Evolutionary conservation across 2,888 invertebrate genomes (phyloP).

Genomic region (Ditula angustiorana): DNA sequence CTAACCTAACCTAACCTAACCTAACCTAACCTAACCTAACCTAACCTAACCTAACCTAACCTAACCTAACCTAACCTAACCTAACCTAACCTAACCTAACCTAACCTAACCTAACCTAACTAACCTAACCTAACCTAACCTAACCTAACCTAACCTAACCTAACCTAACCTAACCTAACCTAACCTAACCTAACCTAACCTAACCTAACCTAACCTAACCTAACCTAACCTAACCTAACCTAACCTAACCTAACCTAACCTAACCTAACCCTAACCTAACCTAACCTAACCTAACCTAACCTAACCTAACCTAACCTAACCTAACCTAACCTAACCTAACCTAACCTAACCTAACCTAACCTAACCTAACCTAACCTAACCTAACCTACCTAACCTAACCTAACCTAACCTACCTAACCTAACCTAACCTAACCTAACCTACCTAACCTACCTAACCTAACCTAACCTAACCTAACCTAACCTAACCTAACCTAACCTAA

Average conservation of each 20-base stretch:
- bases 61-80: conserved; percentile 42
- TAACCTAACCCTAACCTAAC: conserved; percentile 42
- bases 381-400: conserved; percentile 23
- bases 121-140: conserved; percentile 44
- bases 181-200: conserved; percentile 40
- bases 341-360: conserved; percentile 46
- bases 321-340: conserved; percentile 43
- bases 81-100: conserved; percentile 47
- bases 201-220: conserved; percentile 42
- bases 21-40: conserved; percentile 42
- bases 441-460: no score
- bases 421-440: conserved; percentile 23
- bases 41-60: conserved; percentile 45
- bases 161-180: conserved; percentile 43
- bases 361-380: conserved; percentile 47
- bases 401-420: conserved; percentile 23
- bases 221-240: conserved; percentile 41
- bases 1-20: conserved; percentile 40
- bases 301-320: conserved; percentile 40
- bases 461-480: no score
- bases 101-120: conserved; percentile 44
- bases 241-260: conserved; percentile 44
- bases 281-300: conserved; percentile 44
- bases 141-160: conserved; percentile 39
- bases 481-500: conserved; percentile 42